Conservation (phyloP, 2,113 vertebrate genomes). For the Circaetus gallicus region DNA sequence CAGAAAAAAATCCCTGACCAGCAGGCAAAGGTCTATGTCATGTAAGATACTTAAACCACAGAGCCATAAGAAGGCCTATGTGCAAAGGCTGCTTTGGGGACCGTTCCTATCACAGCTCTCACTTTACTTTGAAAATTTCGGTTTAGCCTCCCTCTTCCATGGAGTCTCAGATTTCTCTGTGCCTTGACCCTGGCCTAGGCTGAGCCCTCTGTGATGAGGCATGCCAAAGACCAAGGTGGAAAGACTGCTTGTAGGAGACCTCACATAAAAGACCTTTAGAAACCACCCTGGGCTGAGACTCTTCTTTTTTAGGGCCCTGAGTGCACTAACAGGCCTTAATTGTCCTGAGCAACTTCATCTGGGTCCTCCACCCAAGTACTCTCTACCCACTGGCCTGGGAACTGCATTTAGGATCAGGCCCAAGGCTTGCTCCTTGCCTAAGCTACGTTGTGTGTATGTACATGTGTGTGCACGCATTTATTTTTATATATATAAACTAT, state of each 20-base stretch:
- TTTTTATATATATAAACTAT: not conserved
- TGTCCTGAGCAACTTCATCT: not conserved
- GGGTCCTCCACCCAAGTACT: not conserved
- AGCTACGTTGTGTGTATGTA: not conserved
- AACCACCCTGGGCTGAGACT: not conserved
- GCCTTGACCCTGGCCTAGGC: not conserved
- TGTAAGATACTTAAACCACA: not conserved
- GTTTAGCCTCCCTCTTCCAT: not conserved
- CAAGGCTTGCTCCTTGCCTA: not conserved
- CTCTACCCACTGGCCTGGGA: not conserved
- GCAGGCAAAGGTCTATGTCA: not conserved
- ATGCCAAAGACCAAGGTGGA: not conserved
- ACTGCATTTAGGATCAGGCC: too few species aligned
- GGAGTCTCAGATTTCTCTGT: not conserved
- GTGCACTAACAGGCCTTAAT: not conserved
- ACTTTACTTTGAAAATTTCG: not conserved
- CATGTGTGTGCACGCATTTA: accelerated
- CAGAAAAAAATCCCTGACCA: too few species aligned
- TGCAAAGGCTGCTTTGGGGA: not conserved
- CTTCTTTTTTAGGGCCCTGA: not conserved
- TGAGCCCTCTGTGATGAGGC: not conserved
- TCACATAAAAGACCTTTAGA: not conserved
- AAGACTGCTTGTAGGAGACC: not conserved
- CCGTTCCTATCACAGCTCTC: not conserved
- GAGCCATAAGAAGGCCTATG: not conserved